A percentile compares a stretch with the other conserved stretches of the same genome.
These are phyloP conservation scores for Dryococelus australis DNA, from an alignment of 2,888 invertebrate genomes.

Conservation along the genomic window DNA sequence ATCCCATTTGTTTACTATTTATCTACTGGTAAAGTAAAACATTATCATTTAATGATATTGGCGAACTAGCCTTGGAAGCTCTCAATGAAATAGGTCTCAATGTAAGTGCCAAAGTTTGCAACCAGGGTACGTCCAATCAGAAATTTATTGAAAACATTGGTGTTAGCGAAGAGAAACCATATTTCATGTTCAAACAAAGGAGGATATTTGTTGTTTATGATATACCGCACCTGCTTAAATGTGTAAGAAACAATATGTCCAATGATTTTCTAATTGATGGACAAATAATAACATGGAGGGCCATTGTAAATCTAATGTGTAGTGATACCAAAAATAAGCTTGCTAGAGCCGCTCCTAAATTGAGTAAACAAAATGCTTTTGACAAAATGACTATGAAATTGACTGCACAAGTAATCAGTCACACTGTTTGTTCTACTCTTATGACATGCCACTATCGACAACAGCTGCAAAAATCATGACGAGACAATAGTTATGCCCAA, in stretches of 20 bases:
- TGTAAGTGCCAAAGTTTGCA: constrained; percentile 47
- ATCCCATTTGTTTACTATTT: constrained; percentile 49
- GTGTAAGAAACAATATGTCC: constrained; percentile 45
- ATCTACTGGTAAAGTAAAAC: constrained; percentile 39
- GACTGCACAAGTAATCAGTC: constrained; percentile 50
- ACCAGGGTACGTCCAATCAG: constrained; percentile 46
- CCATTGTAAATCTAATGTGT: no score
- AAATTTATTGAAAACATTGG: constrained; percentile 44
- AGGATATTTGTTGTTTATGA: constrained; percentile 48
- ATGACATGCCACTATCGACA: not conserved
- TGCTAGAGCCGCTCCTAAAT: constrained; percentile 47
- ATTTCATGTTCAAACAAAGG: constrained; percentile 35
- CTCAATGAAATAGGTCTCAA: constrained; percentile 43
- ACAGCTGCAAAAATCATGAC: not conserved
- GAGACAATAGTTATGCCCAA: constrained; percentile 43
- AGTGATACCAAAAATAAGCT: constrained; percentile 42
- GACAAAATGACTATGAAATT: constrained; percentile 48
- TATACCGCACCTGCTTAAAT: constrained; percentile 47
- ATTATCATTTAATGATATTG: constrained; percentile 38
- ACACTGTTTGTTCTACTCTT: constrained; percentile 44
- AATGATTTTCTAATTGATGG: constrained; percentile 42
- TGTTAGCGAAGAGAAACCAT: constrained; percentile 45
- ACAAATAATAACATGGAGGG: constrained; percentile 42
- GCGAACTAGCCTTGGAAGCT: constrained; percentile 39
- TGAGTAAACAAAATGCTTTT: constrained; percentile 47